Evolutionary conservation across 1,140 invertebrate genomes (phyloP), one percentile per base, ranked within the genome.

Genomic region (Drosophila persimilis): DNA sequence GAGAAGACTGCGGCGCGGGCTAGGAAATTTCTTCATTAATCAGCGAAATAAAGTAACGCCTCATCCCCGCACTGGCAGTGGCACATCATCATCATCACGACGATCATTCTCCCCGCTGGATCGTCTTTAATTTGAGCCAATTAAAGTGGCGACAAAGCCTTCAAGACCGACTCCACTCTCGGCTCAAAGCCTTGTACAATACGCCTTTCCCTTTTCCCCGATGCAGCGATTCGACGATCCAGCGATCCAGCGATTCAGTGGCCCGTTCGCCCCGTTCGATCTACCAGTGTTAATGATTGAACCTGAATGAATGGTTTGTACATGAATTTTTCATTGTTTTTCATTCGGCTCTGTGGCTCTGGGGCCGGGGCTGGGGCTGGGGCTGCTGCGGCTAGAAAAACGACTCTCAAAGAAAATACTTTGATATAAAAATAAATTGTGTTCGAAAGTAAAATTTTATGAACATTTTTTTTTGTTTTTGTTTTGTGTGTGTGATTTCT

Each of bases 401-500:
- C 31, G 35, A 39, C 47, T 65, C 35, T 64, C 48, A 22, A 48
- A n/a, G 31, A 46, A 54, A 65, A 71, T 67, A 15, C 46, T 26
- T 58, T 56, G 64, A 77, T 73, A 78, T 74, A 73, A 57, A 85
- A 84, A 85, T 85, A 85, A 85, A 84, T 85, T 80, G 80, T 78
- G 63, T 65, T 64, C 29, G 78, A 81, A 81, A 81, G 80, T 85
- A 48, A 47, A 53, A 52, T 84, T 79, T 79, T 55, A 63, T 77
- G 73, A 41, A 26, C 24, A 5, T 24, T 24, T 24, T 44, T 41
- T 46, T 52, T 29, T 45, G n/a, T 29, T 54, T 43, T 31, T 55
- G 20, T 54, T 39, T 22, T 39, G 13, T 35, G 24, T 26, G 6
- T 48, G 41, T 63, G 51, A 24, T 41, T 62, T 63, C 3, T 11